Base-by-base conservation (phyloP, 2,797 vertebrate genomes). In the Chanos chanos region DNA sequence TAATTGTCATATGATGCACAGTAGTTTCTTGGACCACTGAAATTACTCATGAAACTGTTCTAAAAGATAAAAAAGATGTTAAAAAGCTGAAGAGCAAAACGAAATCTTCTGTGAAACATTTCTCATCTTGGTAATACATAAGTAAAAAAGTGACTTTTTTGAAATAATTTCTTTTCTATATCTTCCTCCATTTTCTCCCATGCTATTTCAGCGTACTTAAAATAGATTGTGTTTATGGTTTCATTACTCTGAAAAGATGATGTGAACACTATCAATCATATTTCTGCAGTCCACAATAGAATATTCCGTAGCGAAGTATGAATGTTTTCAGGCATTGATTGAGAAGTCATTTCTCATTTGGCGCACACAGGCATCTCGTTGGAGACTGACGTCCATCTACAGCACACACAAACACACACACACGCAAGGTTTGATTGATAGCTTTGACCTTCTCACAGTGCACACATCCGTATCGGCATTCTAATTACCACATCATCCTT, bases 401-500 rank as follows among this genome's bases (percentile, higher is more conserved):
- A 5, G 12, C n/a, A 67, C 48, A 31, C 49, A 24, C 41, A 31
- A n/a, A 19, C 31, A 50, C 34, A 55, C 31, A 30, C 49, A 21
- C 44, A 37, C 59, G 43, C 30, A 48, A 47, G 13, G 44, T 9
- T 4, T 52, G 66, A 63, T 47, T 63, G 66, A 63, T 62, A 30
- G 45, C 25, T 52, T 25, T 61, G 40, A 58, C 40, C 53, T 71
- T 57, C 58, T 39, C 61, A 48, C 44, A 57, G 34, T 22, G 45
- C 36, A 33, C 53, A 41, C 45, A 33, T 56, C 7, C 0, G 1
- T 57, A 63, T 72, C 49, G 41, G 64, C 77, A 81, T 73, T 72
- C 66, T 76, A 68, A 84, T 83, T 72, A 81, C 72, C 69, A 73
- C 61, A 61, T 83, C 66, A 77, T 77, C 71, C 67, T 70, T 51